Percentiles rank a stretch among this genome's conserved stretches.
These are phyloP conservation scores for Galaxias olidus DNA, from an alignment of 2,797 vertebrate species.

Conservation along the genomic window DNA sequence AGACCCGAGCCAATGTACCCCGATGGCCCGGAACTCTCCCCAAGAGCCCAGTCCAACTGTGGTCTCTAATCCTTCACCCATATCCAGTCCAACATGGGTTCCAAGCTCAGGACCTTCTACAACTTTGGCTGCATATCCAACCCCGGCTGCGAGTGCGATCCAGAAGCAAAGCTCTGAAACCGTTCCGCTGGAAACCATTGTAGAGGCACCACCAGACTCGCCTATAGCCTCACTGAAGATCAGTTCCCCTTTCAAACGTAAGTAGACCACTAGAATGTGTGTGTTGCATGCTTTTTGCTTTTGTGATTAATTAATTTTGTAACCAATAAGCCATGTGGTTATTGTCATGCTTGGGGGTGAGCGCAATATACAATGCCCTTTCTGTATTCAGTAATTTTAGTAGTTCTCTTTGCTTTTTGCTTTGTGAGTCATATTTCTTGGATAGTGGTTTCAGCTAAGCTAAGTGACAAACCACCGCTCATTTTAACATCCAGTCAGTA, in stretches of 20 bases:
- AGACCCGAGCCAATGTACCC: conserved; percentile 15
- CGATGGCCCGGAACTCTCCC: conserved; percentile 5
- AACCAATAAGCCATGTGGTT: neutral
- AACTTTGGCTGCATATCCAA: neutral
- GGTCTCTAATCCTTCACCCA: neutral
- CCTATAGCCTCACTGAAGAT: conserved; percentile 46
- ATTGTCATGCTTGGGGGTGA: neutral
- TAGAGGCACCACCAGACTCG: conserved; percentile 47
- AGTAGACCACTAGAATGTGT: conserved; percentile 30
- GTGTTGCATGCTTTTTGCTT: neutral
- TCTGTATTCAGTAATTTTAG: too few species aligned
- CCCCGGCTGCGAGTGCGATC: conserved; percentile 19
- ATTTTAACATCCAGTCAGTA: conserved; percentile 2
- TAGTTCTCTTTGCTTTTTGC: too few species aligned
- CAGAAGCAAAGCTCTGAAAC: conserved; percentile 49
- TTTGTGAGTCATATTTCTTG: too few species aligned
- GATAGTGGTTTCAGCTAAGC: neutral
- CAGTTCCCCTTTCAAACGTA: conserved; percentile 65
- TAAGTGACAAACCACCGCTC: neutral
- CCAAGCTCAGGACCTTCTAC: neutral
- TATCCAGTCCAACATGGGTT: neutral
- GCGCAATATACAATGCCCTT: too few species aligned
- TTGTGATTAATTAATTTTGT: neutral
- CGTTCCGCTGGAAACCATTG: conserved; percentile 47
- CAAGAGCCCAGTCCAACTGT: neutral